Evolutionary conservation across 1,140 invertebrate genomes (phyloP), one percentile per base, ranked within the genome.

Genomic region (Conus betulinus): DNA sequence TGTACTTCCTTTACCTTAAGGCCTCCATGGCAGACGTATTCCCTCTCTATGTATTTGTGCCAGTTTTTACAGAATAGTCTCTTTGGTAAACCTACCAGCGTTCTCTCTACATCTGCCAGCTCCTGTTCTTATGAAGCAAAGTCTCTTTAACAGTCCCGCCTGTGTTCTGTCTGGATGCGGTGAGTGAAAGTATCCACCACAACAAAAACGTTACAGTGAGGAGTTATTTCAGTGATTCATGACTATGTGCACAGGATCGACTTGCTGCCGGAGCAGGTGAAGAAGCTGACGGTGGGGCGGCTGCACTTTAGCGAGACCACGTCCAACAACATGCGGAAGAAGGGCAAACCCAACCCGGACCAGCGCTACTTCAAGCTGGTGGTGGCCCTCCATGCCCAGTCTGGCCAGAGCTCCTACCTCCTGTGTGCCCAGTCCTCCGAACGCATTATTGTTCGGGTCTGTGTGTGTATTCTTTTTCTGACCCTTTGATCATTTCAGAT

Each of bases 261-360:
- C 93, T 95, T 99, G 51, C 87, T 91, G 52, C 90, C 93, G n/a
- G 94, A 96, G n/a, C 94, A 95, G 91, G 94, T 95, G 74, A 94
- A 94, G 17, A 96, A 97, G 90, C 92, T 99, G 52, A 99, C 99
- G 0, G 98, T 99, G 4, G 99, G 98, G 0, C 96, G 99, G 63
- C 96, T 99, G 15, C 99, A 99, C 95, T 99, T 99, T 95, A 99
- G 98, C 84, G 99, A 99, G 95, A 99, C 99, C 0, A 99, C 99
- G 0, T 98, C 98, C 88, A 99, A 99, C 94, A 99, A 99, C 93
- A 99, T 99, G 98, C 96, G 99, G 67, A 99, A 99, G 96, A 99
- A 99, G 93, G 98, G 98, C 0, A 98, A 99, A 93, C 99, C 99
- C 0, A 99, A 99, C 96, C 99, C 99, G 0, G 99, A 99, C 95